Base-by-base conservation (phyloP, 2,113 vertebrate genomes). In the Chrysemys picta region DNA sequence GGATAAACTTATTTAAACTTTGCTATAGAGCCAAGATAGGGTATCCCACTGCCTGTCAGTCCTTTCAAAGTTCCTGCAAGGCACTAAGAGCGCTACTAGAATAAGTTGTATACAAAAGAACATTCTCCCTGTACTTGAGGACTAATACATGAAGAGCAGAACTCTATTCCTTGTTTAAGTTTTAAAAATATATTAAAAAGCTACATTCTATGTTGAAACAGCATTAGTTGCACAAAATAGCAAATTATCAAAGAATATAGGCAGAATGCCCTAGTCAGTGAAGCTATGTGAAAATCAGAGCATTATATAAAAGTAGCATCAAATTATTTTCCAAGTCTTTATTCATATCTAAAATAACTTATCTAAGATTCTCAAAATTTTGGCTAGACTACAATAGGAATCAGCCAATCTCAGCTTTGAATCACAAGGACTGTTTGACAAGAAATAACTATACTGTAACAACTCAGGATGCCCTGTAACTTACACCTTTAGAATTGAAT, bases 141-240 rank as follows among this genome's bases (percentile, higher is more conserved):
- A 57, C 24, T 25, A 57, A 57, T 57, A 57, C 10, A 50, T 2
- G 1, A 88, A 80, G 1, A 75, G 24, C 27, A 92, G 88, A 82
- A 83, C 35, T 22, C 25, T n/a, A 83, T 27, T 10, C 21, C 80
- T 84, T 80, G 45, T 25, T 45, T 78, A 56, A 72, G 50, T 16
- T 47, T n/a, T 49, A 5, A 47, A 11, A 65, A 84, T 27, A 59
- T 38, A 38, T 84, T 38, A 62, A 45, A 7, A 5, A 75, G 27
- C 8, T 87, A 42, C 5, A 49, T 0, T 0, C 0, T 9, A 69
- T 2, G 54, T 8, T 19, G 54, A 72, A 45, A 49, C 52, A 69
- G 24, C 29, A 84, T 52, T 35, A 76, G 19, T 49, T 92, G 10
- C 45, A 90, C n/a, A 19, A 65, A 82, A 24, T 24, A 22, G 54